These are phyloP conservation scores for Anoura caudifer DNA, from an alignment of 2,113 vertebrate species.

Conservation along the genomic window DNA sequence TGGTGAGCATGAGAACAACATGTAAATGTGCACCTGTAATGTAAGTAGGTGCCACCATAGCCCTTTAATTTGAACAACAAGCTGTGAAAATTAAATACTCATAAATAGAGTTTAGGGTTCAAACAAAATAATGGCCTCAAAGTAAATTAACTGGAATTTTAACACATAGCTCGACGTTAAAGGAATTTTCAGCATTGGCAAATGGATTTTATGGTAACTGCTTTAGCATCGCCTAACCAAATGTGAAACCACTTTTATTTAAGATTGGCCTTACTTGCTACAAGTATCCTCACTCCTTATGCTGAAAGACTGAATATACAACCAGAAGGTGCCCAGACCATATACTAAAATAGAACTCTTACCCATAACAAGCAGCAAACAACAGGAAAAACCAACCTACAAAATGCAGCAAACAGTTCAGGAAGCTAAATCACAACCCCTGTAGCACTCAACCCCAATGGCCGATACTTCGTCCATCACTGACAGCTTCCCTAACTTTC, in stretches of 20 bases:
- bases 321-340: not conserved
- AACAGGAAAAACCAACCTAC: not conserved
- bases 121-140: not conserved
- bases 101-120: constrained; percentile 9
- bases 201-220: not conserved
- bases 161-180: not conserved
- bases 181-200: not conserved
- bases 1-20: not conserved
- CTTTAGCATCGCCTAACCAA: not conserved
- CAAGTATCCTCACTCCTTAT: not conserved
- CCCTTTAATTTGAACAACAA: not conserved
- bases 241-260: not conserved
- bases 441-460: not conserved
- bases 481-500: not conserved
- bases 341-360: not conserved
- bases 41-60: not conserved
- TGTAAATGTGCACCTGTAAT: not conserved
- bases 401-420: not conserved
- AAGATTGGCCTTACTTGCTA: not conserved
- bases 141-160: constrained; percentile 37
- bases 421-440: not conserved
- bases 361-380: not conserved
- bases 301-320: not conserved
- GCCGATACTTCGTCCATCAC: not conserved
- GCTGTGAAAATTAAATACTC: not conserved